These are phyloP conservation scores for Acrocyrtus sp. DNA, from an alignment of 2,888 invertebrate genomes.

Conservation along the genomic window DNA sequence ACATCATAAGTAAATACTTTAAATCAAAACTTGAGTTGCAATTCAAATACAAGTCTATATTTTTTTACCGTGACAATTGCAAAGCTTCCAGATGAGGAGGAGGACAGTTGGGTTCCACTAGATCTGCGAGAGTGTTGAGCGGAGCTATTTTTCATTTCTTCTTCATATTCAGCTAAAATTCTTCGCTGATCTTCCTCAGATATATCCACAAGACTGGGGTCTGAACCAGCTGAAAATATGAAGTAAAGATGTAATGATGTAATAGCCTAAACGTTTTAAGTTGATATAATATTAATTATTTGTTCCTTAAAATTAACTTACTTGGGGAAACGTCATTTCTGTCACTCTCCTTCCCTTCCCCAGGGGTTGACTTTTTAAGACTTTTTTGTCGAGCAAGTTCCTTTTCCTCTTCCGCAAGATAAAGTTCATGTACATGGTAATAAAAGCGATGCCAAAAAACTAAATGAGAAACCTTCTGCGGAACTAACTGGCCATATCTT, in stretches of 20 bases:
- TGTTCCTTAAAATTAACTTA: no score
- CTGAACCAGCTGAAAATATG: slow-evolving; percentile 27
- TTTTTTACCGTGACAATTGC: slow-evolving; percentile 62
- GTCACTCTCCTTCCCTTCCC: slow-evolving; percentile 20
- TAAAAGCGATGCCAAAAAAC: slow-evolving; percentile 63
- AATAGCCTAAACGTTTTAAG: not conserved
- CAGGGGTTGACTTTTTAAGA: not conserved
- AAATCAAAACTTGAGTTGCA: slow-evolving; percentile 3
- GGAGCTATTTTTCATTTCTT: slow-evolving; percentile 60
- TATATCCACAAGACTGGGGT: slow-evolving; percentile 60
- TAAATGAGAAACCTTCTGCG: slow-evolving; percentile 61
- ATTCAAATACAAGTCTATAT: no score
- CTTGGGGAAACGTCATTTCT: slow-evolving; percentile 33
- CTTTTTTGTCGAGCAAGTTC: not conserved
- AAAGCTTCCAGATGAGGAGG: slow-evolving; percentile 63
- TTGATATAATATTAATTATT: no score
- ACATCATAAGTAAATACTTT: not conserved
- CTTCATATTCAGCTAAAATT: slow-evolving; percentile 63
- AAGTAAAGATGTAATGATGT: not conserved
- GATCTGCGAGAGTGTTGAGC: slow-evolving; percentile 61
- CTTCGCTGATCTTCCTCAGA: slow-evolving; percentile 63
- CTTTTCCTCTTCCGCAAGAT: slow-evolving; percentile 27
- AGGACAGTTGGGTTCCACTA: slow-evolving; percentile 62
- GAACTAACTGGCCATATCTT: slow-evolving; percentile 61
- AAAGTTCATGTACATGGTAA: slow-evolving; percentile 57